phyloP scores from a whole-genome alignment of 2,797 vertebrate genomes.

The Euthynnus affinis region DNA sequence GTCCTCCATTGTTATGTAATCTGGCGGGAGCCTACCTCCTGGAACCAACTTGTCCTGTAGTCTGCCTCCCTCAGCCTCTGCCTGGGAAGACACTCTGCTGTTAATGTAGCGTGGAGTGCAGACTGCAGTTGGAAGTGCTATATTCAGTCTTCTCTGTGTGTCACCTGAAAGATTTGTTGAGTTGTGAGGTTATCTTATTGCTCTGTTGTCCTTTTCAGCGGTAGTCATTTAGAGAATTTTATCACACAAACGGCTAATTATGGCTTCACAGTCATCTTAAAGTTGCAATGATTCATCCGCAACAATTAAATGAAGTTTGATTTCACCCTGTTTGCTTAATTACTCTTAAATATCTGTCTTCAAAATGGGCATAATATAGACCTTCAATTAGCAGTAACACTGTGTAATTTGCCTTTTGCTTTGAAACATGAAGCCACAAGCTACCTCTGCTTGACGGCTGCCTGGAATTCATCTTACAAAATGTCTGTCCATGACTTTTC shows the following conservation, averaged over 20 bases:
- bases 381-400: background rate
- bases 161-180: conserved; percentile 34
- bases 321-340: conserved; percentile 15
- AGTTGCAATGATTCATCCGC: background rate
- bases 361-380: background rate
- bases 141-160: conserved; percentile 36
- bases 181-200: conserved; percentile 3
- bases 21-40: conserved; percentile 55
- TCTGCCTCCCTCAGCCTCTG: conserved; percentile 50
- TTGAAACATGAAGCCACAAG: conserved; percentile 36
- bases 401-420: conserved; percentile 39
- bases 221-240: background rate
- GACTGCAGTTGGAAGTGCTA: conserved; percentile 51
- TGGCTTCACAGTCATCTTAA: background rate
- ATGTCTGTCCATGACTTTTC: conserved; percentile 39
- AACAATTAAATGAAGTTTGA: background rate
- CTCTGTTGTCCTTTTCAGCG: conserved; percentile 8
- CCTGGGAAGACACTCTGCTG: conserved; percentile 52
- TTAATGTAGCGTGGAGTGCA: conserved; percentile 59
- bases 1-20: conserved; percentile 78
- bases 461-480: conserved; percentile 49
- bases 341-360: background rate
- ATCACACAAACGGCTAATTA: background rate
- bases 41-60: conserved; percentile 56
- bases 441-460: conserved; percentile 19